Base-by-base conservation (phyloP, 2,113 vertebrate species). In the Chloropsis cyanopogon region DNA sequence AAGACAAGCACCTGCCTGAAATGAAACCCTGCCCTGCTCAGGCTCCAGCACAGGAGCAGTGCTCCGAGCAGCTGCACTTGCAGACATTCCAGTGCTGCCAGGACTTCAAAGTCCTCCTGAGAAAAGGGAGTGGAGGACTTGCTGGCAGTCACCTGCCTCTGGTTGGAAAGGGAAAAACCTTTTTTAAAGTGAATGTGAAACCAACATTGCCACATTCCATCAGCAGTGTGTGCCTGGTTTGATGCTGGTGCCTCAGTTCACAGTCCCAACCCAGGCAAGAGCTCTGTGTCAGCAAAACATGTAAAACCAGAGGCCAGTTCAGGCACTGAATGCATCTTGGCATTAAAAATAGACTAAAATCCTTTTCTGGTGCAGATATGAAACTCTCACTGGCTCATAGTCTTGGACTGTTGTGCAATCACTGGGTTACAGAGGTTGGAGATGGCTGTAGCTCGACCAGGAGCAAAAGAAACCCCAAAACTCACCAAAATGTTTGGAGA, bases 21-120 rank as follows among this genome's bases (percentile, higher is more conserved):
- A 46, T 81, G 39, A 73, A 92, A 52, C 16, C 42, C 68, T 73
- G 60, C 26, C 42, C 28, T 3, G 6, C 53, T 90, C 42, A 28
- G 31, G 49, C 72, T 86, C 37, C 53, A 69, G 66, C 29, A 60
- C 21, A 76, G 57, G 23, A 47, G 33, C 75, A 70, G 41, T 93
- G 98, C 98, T 98, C 95, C 99, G 98, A 97, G 52, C 39, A 99
- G 95, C 59, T 98, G 97, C 53, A 80, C 88, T 80, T 99, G 98
- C 84, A 98, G 92, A 44, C 94, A 49, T 83, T 94, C 97, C 76
- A 98, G 72, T 25, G 96, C 77, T 79, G 91, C 83, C 72, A 99
- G 88, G n/a, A 96, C 95, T 93, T 97, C 97, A 88, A 98, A 98
- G 60, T 96, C 97, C 82, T 97, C 98, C 65, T 97, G 96, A 17